Base-by-base conservation (phyloP, 2,113 vertebrate genomes). In the Setophaga petechia region DNA sequence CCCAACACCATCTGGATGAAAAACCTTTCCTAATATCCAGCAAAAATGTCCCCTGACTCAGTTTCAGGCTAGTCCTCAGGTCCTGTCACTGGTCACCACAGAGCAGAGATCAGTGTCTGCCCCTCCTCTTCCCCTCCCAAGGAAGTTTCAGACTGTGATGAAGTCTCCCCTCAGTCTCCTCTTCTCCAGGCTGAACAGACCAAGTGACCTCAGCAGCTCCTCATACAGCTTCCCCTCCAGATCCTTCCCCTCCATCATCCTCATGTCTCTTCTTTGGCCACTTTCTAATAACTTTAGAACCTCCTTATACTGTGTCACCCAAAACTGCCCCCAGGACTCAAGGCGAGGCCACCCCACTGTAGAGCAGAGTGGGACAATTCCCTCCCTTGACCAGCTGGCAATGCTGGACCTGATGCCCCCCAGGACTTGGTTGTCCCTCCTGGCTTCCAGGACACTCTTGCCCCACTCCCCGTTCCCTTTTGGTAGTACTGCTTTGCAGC, bases 361-460 rank as follows among this genome's bases (percentile, higher is more conserved):
- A 43, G 61, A 49, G 52, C 35, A 49, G 44, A 59, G 15, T 1
- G 1, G 28, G 11, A n/a, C 54, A 82, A 28, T 49, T 3, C 15
- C 54, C 9, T 69, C 15, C 15, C 15, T 51, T 7, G 9, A 9
- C 15, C 3, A 1, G 24, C 35, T 28, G 35, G 23, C 1, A 2
- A 11, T 49, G 11, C 28, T 69, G 18, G 3, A 8, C 24, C 30
- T 58, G 69, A 41, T 30, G 35, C 1, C 5, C 18, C 19, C 23
- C 30, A 30, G 23, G 15, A n/a, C n/a, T 22, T 0, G 0, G 18
- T 2, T 47, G 41, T 7, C 12, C 23, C 19, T 66, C 3, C n/a
- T 24, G 51, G 23, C 15, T 47, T 10, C 43, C 52, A 35, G 21
- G 31, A 16, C 61, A 35, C 31, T 47, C 8, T 24, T 49, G 23